Evolutionary conservation across 2,888 invertebrate species (phyloP).

Genomic region (Nephrotoma flavescens): DNA sequence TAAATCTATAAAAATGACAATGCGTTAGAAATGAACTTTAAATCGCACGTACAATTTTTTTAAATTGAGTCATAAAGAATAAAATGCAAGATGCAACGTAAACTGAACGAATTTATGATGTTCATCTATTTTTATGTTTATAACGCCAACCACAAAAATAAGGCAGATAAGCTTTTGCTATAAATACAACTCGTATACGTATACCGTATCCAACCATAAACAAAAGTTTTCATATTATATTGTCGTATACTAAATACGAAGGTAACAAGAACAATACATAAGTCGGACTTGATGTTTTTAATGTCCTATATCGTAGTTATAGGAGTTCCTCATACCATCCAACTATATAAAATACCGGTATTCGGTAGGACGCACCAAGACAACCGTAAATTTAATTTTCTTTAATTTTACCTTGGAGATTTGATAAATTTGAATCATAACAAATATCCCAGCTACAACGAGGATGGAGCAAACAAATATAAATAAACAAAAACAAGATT

Average conservation of each 20-base stretch:
- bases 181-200: not conserved
- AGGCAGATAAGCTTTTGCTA: not conserved
- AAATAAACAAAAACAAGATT: not conserved
- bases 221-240: not conserved
- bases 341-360: not conserved
- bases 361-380: not conserved
- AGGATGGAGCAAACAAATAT: not conserved
- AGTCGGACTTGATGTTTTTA: not conserved
- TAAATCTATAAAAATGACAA: too few relatives aligned
- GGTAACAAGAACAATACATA: not conserved
- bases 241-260: not conserved
- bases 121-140: too few relatives aligned
- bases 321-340: not conserved
- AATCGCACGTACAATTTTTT: too few relatives aligned
- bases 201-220: not conserved
- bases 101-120: too few relatives aligned
- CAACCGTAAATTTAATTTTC: not conserved
- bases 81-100: too few relatives aligned
- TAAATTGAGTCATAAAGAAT: too few relatives aligned
- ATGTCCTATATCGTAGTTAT: not conserved
- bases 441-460: not conserved
- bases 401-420: not conserved
- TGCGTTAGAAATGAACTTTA: too few relatives aligned
- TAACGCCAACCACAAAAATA: too few relatives aligned
- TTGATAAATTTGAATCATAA: not conserved